Evolutionary conservation across 2,797 vertebrate genomes (phyloP).

Genomic region (Argentina silus): DNA sequence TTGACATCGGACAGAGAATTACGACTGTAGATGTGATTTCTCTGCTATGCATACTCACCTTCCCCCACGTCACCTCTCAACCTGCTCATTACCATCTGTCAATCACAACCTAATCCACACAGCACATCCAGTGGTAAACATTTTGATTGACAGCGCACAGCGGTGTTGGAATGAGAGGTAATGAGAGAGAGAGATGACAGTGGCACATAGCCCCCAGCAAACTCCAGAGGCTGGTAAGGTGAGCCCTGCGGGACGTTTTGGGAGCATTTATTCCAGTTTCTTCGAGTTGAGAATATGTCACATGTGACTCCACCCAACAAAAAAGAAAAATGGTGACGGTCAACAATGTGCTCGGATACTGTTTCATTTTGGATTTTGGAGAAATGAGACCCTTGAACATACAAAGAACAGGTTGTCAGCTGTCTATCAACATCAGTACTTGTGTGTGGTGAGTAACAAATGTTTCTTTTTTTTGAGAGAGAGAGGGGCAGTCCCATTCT

Average conservation of each 20-base stretch:
- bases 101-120: conserved; percentile 32
- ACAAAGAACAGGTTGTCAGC: too few species aligned
- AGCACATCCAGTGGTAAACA: conserved; percentile 26
- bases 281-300: neutral
- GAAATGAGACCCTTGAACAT: too few species aligned
- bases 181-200: conserved; percentile 38
- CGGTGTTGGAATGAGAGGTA: conserved; percentile 39
- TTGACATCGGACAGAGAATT: neutral
- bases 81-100: conserved; percentile 21
- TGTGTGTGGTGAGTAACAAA: too few species aligned
- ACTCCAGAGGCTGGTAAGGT: conserved; percentile 18
- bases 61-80: conserved; percentile 24
- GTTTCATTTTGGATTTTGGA: too few species aligned
- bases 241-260: conserved; percentile 14
- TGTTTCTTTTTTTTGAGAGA: too few species aligned
- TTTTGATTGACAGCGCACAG: conserved; percentile 38
- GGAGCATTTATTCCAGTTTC: neutral
- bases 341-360: too few species aligned
- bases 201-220: conserved; percentile 26
- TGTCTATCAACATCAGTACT: too few species aligned
- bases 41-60: conserved; percentile 4
- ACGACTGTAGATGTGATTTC: neutral
- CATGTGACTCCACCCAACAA: neutral
- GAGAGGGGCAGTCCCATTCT: too few species aligned
- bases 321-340: too few species aligned